Conservation (phyloP, 2,113 vertebrate species). For the Macrotus californicus region DNA sequence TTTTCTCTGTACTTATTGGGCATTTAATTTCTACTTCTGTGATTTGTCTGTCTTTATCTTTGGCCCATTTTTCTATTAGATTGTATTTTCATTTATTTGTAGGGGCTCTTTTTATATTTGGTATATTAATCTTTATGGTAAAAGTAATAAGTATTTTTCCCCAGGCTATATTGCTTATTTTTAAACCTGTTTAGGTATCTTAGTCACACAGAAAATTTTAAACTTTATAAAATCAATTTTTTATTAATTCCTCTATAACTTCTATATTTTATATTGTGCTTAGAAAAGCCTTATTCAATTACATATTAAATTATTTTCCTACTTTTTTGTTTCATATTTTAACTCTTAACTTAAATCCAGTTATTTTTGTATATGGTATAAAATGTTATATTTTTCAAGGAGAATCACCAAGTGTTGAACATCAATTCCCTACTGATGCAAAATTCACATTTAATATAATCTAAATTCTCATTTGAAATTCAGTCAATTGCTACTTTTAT, state of each 20-base stretch:
- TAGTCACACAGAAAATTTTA: not conserved
- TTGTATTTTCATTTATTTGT: not conserved
- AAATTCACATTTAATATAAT: not conserved
- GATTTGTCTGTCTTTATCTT: not conserved
- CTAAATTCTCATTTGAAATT: not conserved
- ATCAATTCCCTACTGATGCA: not conserved
- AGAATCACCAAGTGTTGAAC: not conserved
- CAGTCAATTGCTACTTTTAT: not conserved
- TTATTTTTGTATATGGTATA: not conserved
- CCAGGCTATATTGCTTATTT: not conserved
- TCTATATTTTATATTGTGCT: not conserved
- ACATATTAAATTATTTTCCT: not conserved
- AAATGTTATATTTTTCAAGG: not conserved
- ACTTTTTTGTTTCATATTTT: not conserved
- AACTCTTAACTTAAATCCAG: not conserved
- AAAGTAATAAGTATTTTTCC: not conserved
- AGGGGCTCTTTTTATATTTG: not conserved
- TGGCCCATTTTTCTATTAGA: not conserved
- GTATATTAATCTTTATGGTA: not conserved
- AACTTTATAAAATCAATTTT: constrained; percentile 2
- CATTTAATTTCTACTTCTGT: constrained; percentile 10
- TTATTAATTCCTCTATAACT: not conserved
- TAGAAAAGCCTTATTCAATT: not conserved
- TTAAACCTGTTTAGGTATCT: not conserved
- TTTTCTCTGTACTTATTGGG: not conserved